Evolutionary conservation across 2,888 invertebrate species (phyloP).

Genomic region (Branchellion lobata): DNA sequence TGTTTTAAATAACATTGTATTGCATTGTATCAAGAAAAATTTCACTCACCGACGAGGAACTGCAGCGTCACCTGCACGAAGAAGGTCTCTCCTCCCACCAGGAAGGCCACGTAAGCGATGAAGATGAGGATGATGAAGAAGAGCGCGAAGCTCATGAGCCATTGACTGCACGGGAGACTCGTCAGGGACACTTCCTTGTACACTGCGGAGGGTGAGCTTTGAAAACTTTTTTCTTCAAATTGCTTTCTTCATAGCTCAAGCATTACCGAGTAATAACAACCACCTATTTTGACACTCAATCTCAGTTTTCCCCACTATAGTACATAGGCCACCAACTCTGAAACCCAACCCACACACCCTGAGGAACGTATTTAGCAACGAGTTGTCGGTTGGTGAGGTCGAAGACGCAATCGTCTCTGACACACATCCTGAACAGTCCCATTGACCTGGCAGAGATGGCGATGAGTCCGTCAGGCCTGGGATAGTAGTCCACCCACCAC

Average conservation of each 20-base stretch:
- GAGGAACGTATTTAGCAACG: slow-evolving; percentile 40
- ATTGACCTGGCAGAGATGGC: slow-evolving; percentile 31
- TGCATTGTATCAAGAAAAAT: no score
- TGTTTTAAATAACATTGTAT: no score
- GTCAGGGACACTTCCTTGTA: slow-evolving; percentile 29
- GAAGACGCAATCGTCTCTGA: slow-evolving; percentile 44
- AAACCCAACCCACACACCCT: no score
- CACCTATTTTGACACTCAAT: neutral
- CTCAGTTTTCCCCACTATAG: neutral
- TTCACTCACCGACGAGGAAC: slow-evolving; percentile 43
- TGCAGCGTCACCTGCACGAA: slow-evolving; percentile 43
- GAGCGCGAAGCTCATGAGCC: slow-evolving; percentile 46
- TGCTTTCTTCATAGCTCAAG: no score
- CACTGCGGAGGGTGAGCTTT: slow-evolving; percentile 20
- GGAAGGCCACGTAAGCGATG: slow-evolving; percentile 43
- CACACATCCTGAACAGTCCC: slow-evolving; percentile 45
- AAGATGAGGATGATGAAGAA: slow-evolving; percentile 45
- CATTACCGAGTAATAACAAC: neutral
- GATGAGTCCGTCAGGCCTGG: slow-evolving; percentile 45
- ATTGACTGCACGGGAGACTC: slow-evolving; percentile 40
- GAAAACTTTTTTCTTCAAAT: neutral
- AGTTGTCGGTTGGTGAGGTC: slow-evolving; percentile 44
- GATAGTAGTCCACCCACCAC: slow-evolving; percentile 47
- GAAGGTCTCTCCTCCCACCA: slow-evolving; percentile 44
- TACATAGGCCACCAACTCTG: no score